phyloP scores from a whole-genome alignment of 2,888 invertebrate species.

The Mylabris sibirica region DNA sequence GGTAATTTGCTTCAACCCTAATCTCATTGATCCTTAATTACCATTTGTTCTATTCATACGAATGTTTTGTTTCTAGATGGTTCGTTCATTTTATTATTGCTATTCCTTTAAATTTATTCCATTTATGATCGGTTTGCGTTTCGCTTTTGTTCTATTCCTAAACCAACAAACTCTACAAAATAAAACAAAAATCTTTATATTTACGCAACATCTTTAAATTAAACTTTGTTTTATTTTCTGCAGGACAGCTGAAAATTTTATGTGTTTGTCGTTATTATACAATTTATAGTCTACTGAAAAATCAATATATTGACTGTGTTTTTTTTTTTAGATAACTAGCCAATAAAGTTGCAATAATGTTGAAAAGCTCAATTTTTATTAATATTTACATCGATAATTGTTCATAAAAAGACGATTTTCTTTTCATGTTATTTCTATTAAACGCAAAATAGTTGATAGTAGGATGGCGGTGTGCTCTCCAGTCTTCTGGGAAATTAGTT shows the following conservation, averaged over 20 bases:
- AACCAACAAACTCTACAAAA: slow-evolving; percentile 19
- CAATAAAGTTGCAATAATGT: background rate
- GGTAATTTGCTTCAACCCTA: slow-evolving; percentile 38
- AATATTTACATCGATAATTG: background rate
- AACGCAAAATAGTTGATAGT: background rate
- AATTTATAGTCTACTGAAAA: slow-evolving; percentile 24
- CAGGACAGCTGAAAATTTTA: slow-evolving; percentile 32
- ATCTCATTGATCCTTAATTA: slow-evolving; percentile 44
- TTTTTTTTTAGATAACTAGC: background rate
- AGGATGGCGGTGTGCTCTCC: background rate
- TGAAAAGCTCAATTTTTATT: slow-evolving; percentile 18
- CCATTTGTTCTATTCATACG: slow-evolving; percentile 43
- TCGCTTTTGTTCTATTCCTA: slow-evolving; percentile 24
- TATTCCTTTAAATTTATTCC: slow-evolving; percentile 20
- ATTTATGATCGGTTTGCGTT: slow-evolving; percentile 22
- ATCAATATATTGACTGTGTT: slow-evolving; percentile 17
- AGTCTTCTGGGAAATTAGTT: slow-evolving; percentile 18
- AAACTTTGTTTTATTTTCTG: slow-evolving; percentile 20
- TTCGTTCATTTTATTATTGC: slow-evolving; percentile 27
- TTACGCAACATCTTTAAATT: slow-evolving; percentile 29
- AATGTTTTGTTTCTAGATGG: slow-evolving; percentile 35
- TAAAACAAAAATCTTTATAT: slow-evolving; percentile 28
- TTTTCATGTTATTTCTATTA: slow-evolving; percentile 15
- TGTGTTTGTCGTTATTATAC: slow-evolving; percentile 31
- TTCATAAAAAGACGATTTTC: background rate